These are phyloP conservation scores for Teleiodes luculella DNA, from an alignment of 2,888 invertebrate genomes.

Conservation along the genomic window DNA sequence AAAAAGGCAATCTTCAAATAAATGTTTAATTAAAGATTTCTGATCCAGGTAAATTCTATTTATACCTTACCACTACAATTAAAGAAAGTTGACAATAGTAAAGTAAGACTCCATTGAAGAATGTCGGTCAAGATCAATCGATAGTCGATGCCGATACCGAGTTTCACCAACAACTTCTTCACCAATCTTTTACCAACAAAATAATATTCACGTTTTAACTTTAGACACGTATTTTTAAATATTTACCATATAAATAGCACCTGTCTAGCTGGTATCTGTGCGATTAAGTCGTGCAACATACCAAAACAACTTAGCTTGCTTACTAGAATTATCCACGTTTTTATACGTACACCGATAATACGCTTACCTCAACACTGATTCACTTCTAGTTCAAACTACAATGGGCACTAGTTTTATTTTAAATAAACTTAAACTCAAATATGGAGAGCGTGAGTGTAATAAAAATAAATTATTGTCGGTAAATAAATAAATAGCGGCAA, in stretches of 20 bases:
- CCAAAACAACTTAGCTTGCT: neutral
- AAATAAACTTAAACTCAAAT: no score
- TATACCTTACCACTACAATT: neutral
- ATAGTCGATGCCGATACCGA: neutral
- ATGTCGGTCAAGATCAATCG: neutral
- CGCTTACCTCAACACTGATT: neutral
- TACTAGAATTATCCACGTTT: neutral
- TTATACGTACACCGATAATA: neutral
- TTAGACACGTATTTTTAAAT: no score
- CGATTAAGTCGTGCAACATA: neutral
- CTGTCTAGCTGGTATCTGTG: neutral
- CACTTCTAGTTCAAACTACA: neutral
- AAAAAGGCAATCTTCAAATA: no score
- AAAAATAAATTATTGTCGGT: neutral
- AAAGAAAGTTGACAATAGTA: no score
- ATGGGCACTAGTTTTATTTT: neutral
- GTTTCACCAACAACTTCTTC: no score
- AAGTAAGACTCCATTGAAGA: neutral
- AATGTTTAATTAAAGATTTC: no score
- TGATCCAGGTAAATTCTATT: no score
- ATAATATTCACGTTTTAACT: no score
- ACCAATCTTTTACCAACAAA: neutral
- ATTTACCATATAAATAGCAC: neutral
- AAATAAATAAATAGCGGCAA: neutral
- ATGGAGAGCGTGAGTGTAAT: no score